Evolutionary conservation across 53 echinoderm and acorn worm genomes (phyloP), one percentile per base, ranked within the genome.

Genomic region (Temnopleurus reevesii): DNA sequence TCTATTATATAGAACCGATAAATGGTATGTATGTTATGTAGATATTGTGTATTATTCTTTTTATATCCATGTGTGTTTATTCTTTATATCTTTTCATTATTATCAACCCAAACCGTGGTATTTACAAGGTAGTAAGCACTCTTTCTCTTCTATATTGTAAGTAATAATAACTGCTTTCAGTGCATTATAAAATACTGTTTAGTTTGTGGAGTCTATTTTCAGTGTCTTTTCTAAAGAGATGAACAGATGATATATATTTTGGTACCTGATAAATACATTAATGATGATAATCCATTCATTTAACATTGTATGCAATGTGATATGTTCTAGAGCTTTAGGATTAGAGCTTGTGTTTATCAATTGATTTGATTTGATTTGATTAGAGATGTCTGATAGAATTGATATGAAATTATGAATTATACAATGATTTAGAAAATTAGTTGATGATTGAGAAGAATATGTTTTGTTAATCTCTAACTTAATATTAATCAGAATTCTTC

Each of bases 191-290:
- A 8, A 71, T 71, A 71, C 36, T 2, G 47, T 71, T 38, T 71
- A 71, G 71, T 71, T 41, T 71, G 41, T 71, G 12, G 41, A 71
- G 28, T 71, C 18, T 71, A 41, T 71, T 63, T 71, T 71, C 38
- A 71, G 71, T 38, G 71, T 71, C 28, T 71, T 66, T 36, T 71
- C 5, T 38, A 19, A 38, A 21, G 21, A 41, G 3, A 4, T 71
- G 71, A 33, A n/a, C 71, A 71, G 23, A 71, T 36, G 19, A 41
- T 71, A 71, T 71, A 71, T 71, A 71, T 71, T 71, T 71, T 71
- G 71, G 36, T 71, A 71, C 41, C 6, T 71, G 71, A n/a, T n/a
- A 41, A 41, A 41, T 34, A 17, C 7, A 2, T 9, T 71, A 38
- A 71, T 38, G 36, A 71, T 38, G 41, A 58, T 25, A 26, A 58